Conservation (phyloP, 1,140 invertebrate species). For the Papilio glaucus region DNA sequence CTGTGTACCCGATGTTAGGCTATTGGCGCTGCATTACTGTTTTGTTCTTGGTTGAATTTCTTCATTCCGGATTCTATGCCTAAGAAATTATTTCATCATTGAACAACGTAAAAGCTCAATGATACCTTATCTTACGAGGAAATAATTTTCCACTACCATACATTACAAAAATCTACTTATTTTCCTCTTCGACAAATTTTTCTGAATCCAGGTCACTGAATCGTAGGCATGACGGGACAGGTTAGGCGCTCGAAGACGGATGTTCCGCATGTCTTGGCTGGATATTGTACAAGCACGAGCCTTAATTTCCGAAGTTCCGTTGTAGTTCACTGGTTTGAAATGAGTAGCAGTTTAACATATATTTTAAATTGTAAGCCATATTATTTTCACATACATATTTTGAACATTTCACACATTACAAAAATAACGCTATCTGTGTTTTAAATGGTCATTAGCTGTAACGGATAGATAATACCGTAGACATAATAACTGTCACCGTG, state of each 20-base stretch:
- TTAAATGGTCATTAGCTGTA: too few relatives aligned
- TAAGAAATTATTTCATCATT: not conserved
- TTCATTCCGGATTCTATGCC: not conserved
- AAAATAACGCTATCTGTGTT: too few relatives aligned
- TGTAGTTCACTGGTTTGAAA: not conserved
- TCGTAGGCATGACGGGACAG: not conserved
- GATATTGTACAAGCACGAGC: not conserved
- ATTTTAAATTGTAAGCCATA: not conserved
- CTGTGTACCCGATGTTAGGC: too few relatives aligned
- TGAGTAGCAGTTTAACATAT: not conserved
- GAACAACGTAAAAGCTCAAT: not conserved
- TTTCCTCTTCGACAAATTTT: slow-evolving; percentile 9
- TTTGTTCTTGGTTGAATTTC: too few relatives aligned
- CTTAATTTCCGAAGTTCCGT: not conserved
- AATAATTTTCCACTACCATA: not conserved
- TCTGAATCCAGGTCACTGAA: not conserved
- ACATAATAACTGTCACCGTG: too few relatives aligned
- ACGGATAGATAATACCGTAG: too few relatives aligned
- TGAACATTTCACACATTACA: too few relatives aligned
- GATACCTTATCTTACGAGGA: not conserved
- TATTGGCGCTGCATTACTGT: too few relatives aligned
- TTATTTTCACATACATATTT: not conserved
- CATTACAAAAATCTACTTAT: not conserved
- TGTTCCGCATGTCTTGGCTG: not conserved
- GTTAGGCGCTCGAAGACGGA: not conserved